These are phyloP conservation scores for Euspilapteryx auroguttella DNA, from an alignment of 2,888 invertebrate genomes.

Conservation along the genomic window DNA sequence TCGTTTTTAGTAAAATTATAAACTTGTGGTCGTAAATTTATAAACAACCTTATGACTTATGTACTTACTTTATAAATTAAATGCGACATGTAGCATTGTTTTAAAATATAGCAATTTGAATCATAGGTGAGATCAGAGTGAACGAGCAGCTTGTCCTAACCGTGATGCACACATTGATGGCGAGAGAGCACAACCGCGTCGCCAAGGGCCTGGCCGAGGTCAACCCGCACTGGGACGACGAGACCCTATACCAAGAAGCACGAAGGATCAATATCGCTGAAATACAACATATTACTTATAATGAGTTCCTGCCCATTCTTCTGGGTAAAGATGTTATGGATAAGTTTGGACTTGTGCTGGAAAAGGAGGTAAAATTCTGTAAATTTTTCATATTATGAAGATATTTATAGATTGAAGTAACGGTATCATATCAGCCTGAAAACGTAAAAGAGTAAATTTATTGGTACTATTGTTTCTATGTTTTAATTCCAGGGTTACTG, in stretches of 20 bases:
- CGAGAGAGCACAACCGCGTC: constrained; percentile 87
- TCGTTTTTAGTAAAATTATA: too few relatives aligned
- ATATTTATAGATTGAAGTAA: constrained; percentile 1
- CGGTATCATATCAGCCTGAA: too few relatives aligned
- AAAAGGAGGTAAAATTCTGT: constrained; percentile 68
- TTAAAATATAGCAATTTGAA: too few relatives aligned
- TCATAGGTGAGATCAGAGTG: constrained; percentile 90
- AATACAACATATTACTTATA: constrained; percentile 88
- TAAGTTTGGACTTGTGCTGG: constrained; percentile 81
- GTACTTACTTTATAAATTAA: too few relatives aligned
- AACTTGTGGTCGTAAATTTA: too few relatives aligned
- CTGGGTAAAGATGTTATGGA: constrained; percentile 91
- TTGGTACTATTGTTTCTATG: constrained; percentile 2
- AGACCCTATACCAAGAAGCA: constrained; percentile 86
- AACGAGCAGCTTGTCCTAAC: constrained; percentile 89
- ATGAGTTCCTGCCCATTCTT: constrained; percentile 86
- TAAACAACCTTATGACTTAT: too few relatives aligned
- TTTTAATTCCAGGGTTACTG: constrained; percentile 67
- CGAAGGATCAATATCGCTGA: constrained; percentile 82
- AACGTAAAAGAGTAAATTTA: too few relatives aligned
- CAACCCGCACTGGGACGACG: constrained; percentile 94
- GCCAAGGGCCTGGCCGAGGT: constrained; percentile 75
- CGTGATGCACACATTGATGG: constrained; percentile 90
- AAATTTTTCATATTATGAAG: too few relatives aligned
- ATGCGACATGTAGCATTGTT: too few relatives aligned